These are phyloP conservation scores for Lates japonicus DNA, from an alignment of 2,797 vertebrate genomes.

Conservation along the genomic window DNA sequence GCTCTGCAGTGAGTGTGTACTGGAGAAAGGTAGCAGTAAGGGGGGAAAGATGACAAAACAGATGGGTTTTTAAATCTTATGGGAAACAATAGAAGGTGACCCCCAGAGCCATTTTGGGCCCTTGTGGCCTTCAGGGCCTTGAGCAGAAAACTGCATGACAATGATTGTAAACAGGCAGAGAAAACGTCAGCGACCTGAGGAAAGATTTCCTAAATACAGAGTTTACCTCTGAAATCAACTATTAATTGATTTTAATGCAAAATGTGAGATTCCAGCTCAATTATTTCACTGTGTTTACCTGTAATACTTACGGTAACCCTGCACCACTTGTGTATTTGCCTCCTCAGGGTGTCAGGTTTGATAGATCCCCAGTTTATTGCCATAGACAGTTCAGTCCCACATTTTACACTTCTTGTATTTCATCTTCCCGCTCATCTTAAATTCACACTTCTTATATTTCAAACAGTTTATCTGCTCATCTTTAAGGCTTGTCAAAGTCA, in stretches of 20 bases:
- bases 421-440: neutral
- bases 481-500: slow-evolving; percentile 22
- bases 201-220: slow-evolving; percentile 20
- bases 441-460: slow-evolving; percentile 8
- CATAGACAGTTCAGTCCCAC: neutral
- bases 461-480: slow-evolving; percentile 16
- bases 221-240: slow-evolving; percentile 24
- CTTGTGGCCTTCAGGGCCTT: slow-evolving; percentile 58
- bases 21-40: slow-evolving; percentile 59
- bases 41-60: slow-evolving; percentile 67
- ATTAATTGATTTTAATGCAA: neutral
- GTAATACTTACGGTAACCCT: neutral
- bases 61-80: slow-evolving; percentile 70
- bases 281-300: neutral
- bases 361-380: neutral
- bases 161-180: slow-evolving; percentile 61
- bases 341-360: neutral
- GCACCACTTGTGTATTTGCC: neutral
- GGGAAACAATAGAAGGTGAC: slow-evolving; percentile 77
- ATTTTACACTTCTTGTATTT: neutral
- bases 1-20: slow-evolving; percentile 48
- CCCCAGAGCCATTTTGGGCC: slow-evolving; percentile 54
- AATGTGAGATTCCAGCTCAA: neutral
- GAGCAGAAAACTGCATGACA: slow-evolving; percentile 75
- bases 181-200: slow-evolving; percentile 18